Base-by-base conservation (phyloP, 2,113 vertebrate species). In the Phalacrocorax pelagicus region DNA sequence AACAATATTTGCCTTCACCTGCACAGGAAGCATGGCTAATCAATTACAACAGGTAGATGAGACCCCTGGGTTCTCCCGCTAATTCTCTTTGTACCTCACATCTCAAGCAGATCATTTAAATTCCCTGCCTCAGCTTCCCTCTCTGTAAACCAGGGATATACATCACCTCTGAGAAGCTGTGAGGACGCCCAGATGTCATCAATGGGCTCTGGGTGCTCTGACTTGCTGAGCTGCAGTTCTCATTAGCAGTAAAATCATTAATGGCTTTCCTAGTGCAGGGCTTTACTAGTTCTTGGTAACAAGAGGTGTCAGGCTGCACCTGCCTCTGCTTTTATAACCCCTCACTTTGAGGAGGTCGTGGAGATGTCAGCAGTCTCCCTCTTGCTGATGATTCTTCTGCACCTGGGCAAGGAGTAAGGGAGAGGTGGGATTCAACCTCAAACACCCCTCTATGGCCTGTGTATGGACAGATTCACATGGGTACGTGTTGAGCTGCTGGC, bases 381-480 rank as follows among this genome's bases (percentile, higher is more conserved):
- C 1, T 34, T 52, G n/a, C n/a, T 63, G 61, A 11, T 40, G 34
- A 13, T 40, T 80, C 36, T 58, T 69, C 71, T 86, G 62, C 40
- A 55, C 14, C 23, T 29, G 49, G 54, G 29, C 34, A 73, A 90
- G 19, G 34, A 81, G 65, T 29, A 44, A 75, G 21, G 27, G 24
- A 73, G 12, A 63, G 47, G 29, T 34, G 38, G 30, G 23, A 67
- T 81, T 55, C 0, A 1, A 11, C 5, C 29, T 44, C 27, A 70
- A 69, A 47, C 16, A 9, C 18, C 24, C 14, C 7, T 58, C 42
- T 62, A 7, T 19, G 26, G 24, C 17, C 46, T 44, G 22, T 46
- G 3, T 40, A 40, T 0, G 1, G 66, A 32, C 71, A 86, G 46
- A 82, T 26, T 12, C 23, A 47, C 44, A 19, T 0, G 2, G 34